Base-by-base conservation (phyloP, 2,113 vertebrate species). In the Ovibos moschatus region DNA sequence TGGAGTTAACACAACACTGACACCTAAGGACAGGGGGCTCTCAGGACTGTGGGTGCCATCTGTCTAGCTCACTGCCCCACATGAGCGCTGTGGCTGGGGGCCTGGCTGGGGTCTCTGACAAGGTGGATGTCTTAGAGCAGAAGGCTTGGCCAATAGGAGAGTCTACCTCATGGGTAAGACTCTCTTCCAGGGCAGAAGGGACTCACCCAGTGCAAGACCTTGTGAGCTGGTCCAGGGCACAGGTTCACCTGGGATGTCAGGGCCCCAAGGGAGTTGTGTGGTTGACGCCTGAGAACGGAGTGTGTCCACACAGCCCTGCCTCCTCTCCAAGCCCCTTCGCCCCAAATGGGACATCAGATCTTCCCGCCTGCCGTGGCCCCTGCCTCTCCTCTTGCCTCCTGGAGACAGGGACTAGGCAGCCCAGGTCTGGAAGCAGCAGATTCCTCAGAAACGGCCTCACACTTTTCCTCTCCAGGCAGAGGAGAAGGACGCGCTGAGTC, bases 51-150 rank as follows among this genome's bases (percentile, higher is more conserved):
- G 36, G 12, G 60, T 10, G 14, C 9, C 4, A 2, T 17, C 81
- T 27, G 6, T 2, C 15, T 9, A n/a, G 21, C 1, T 1, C 25
- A 8, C 16, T 19, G 7, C 25, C 2, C 3, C 36, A 19, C 0
- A 0, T 13, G 27, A 5, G 47, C 5, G 0, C 28, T 1, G 0
- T 36, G 30, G 33, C 16, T 1, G 3, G 43, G 9, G 43, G 43
- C 45, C 28, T 17, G 50, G 81, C 3, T 43, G 5, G 36, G 2
- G 30, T 1, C 40, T 36, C 81, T 36, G 62, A 16, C 4, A 40
- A 19, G 50, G 2, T 36, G 4, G 11, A 6, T 2, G 43, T 40
- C 55, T 78, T 21, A 12, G n/a, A 62, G 45, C 25, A 40, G 33
- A 17, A 2, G 92, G 13, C 13, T 45, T 3, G 33, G 64, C 40